Evolutionary conservation across 92 coral and sea anemone genomes (phyloP).

Genomic region (Parazoanthus swiftii): DNA sequence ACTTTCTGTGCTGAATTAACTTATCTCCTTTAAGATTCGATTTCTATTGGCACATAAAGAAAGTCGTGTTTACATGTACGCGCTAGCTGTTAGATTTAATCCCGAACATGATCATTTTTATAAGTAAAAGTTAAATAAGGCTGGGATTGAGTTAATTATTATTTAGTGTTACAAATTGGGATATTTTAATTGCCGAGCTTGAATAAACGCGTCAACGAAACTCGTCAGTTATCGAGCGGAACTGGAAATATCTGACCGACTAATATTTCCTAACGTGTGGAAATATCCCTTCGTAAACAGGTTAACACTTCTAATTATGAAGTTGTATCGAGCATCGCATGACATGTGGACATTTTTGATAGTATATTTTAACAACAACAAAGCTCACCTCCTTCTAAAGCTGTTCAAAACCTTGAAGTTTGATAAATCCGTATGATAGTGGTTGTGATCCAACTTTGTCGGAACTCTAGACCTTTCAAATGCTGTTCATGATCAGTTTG

Average conservation of each 20-base stretch:
- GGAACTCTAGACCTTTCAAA: not conserved
- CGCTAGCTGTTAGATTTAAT: too few species aligned
- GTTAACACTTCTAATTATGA: not conserved
- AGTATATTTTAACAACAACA: not conserved
- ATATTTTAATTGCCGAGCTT: not conserved
- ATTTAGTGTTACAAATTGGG: not conserved
- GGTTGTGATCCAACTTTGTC: not conserved
- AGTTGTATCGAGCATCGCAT: not conserved
- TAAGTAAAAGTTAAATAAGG: not conserved
- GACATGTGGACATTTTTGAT: not conserved
- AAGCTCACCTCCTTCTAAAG: slow-evolving; percentile 12
- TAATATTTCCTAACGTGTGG: not conserved
- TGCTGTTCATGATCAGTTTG: not conserved
- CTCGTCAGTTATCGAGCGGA: not conserved
- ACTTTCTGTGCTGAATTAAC: not conserved
- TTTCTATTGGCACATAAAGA: not conserved
- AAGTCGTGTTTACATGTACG: too few species aligned
- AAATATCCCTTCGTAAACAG: slow-evolving; percentile 9
- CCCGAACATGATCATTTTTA: not conserved
- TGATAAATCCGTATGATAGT: not conserved
- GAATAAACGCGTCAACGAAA: not conserved
- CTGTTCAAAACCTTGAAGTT: not conserved
- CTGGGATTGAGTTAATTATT: not conserved
- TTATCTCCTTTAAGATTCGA: not conserved
- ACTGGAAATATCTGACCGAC: not conserved